Conservation (phyloP, 23 tunicate species). For the Aplidium turbinatum region DNA sequence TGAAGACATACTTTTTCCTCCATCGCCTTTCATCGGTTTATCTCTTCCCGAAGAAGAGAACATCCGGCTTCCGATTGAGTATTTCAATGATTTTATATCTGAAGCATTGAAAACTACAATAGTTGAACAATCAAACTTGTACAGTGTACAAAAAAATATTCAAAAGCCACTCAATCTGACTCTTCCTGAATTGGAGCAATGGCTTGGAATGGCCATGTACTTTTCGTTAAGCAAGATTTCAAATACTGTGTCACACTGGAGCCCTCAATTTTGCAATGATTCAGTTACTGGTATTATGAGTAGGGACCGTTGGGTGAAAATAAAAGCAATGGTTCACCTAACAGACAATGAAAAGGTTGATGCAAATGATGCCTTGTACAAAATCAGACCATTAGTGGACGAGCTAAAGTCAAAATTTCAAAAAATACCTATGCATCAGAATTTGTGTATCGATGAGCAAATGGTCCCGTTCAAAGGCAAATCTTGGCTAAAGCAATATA, state of each 20-base stretch:
- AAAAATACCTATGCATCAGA: slow-evolving; percentile 10
- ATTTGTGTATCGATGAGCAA: slow-evolving; percentile 25
- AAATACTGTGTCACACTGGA: slow-evolving; percentile 17
- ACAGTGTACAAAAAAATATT: slow-evolving; percentile 10
- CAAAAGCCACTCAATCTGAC: slow-evolving; percentile 7
- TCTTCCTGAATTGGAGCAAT: slow-evolving; percentile 8
- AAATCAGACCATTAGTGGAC: slow-evolving; percentile 15
- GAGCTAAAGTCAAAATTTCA: background rate
- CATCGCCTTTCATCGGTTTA: background rate
- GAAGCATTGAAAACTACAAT: background rate
- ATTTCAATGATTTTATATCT: slow-evolving; percentile 25
- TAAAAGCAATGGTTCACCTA: slow-evolving; percentile 15
- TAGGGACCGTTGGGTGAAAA: slow-evolving; percentile 11
- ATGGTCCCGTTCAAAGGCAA: slow-evolving; percentile 27
- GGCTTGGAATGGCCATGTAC: slow-evolving; percentile 20
- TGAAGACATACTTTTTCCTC: slow-evolving; percentile 14
- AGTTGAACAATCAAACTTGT: background rate
- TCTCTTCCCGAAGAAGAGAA: background rate
- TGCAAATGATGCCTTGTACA: slow-evolving; percentile 2
- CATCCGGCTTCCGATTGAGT: slow-evolving; percentile 4
- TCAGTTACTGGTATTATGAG: background rate
- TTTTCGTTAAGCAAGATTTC: slow-evolving; percentile 19
- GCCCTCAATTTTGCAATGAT: background rate
- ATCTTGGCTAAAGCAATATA: slow-evolving; percentile 13
- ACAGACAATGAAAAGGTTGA: slow-evolving; percentile 14